Base-by-base conservation (phyloP, 2,888 invertebrate genomes). In the Lasioglossum figueresi region DNA sequence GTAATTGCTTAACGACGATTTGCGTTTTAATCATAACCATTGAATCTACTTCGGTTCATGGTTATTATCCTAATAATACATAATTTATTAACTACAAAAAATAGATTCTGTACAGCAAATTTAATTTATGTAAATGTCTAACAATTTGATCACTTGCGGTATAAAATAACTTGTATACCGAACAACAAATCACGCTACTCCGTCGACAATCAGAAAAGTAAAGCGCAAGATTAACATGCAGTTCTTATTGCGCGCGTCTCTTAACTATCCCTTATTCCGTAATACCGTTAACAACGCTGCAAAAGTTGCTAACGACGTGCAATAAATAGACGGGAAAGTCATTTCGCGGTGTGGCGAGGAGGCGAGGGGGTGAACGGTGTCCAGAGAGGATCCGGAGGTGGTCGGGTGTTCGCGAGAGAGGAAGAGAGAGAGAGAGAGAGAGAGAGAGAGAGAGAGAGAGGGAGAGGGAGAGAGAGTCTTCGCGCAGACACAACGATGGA, bases 401-500 rank as follows among this genome's bases (percentile, higher is more conserved):
- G 40, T 48, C 37, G 5, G 34, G 45, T 23, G 14, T 43, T 34
- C 16, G 73, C 45, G 56, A 56, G n/a, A 56, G 10, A 56, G 48
- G 23, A 8, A 48, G 48, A 48, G 48, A 6, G 48, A 48, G 48
- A 23, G 48, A 48, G 56, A 56, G 12, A 56, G n/a, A n/a, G n/a
- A 6, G 48, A 48, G 48, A 23, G 48, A 48, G 56, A 56, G 56
- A 56, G n/a, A 56, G 10, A 56, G 48, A 48, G 2, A 48, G 48
- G 23, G 48, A 6, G 48, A 48, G 48, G 8, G 48, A 48, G 56
- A 56, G 56, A 37, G n/a, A 52, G 6, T 45, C 31, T 8, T 23
- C 43, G 66, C 34, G 70, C 43, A 27, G 43, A 63, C 68, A 27
- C 77, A 75, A 85, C 73, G 77, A 88, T 86, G 83, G 79, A 82